Percentiles rank a stretch among this genome's conserved stretches.
phyloP scores from a whole-genome alignment of 2,888 invertebrate genomes.

The Lumbricus terrestris region DNA sequence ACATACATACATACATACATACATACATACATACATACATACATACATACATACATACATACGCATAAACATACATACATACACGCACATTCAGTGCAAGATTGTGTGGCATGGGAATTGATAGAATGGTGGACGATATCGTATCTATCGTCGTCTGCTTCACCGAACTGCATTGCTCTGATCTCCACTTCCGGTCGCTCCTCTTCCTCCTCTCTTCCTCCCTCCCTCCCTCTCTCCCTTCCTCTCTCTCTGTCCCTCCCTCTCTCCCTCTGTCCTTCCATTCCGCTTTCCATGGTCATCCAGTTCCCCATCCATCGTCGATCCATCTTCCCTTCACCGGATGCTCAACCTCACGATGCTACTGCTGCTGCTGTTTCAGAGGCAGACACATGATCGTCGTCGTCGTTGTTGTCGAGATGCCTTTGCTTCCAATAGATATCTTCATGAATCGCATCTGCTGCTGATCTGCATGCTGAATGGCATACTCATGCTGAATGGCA shows the following conservation, averaged over 20 bases:
- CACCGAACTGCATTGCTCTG: not conserved
- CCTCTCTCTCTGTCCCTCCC: not conserved
- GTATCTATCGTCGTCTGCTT: not conserved
- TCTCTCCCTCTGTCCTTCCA: not conserved
- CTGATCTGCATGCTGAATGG: no score
- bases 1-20: slow-evolving; percentile 11
- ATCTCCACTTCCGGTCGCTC: not conserved
- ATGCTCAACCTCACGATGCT: not conserved
- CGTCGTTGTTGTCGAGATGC: no score
- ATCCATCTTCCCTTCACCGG: not conserved
- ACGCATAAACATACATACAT: not conserved
- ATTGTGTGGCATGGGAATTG: not conserved
- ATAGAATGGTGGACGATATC: not conserved
- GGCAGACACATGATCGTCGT: no score
- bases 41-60: slow-evolving; percentile 6
- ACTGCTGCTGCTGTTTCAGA: no score
- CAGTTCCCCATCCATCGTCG: not conserved
- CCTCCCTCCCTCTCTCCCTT: slow-evolving; percentile 6
- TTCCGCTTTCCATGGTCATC: not conserved
- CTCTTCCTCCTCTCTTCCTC: no score
- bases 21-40: slow-evolving; percentile 15
- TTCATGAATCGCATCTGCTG: no score
- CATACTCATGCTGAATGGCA: no score
- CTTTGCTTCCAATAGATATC: no score
- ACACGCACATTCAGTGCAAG: no score